A percentile compares a stretch with the other conserved stretches of the same genome.
Evolutionary conservation across 2,113 vertebrate species (phyloP).

Genomic region (Brachypodius melanocephalos): DNA sequence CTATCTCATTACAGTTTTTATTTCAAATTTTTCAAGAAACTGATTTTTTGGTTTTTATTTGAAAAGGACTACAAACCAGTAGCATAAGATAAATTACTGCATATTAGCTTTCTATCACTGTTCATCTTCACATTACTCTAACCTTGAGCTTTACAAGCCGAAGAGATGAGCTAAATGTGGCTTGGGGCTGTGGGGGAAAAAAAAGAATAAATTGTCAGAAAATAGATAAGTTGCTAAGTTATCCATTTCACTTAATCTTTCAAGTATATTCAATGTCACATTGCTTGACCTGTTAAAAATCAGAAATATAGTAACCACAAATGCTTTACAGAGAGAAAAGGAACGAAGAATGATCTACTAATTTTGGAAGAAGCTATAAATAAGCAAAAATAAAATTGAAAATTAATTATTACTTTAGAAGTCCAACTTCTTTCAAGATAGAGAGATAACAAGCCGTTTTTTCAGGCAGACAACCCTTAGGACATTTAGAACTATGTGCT

Average conservation of each 20-base stretch:
- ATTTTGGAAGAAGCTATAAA: background rate
- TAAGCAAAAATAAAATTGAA: background rate
- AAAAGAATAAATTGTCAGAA: background rate
- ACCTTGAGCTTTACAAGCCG: background rate
- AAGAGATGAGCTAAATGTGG: background rate
- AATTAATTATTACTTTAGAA: background rate
- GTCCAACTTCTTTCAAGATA: background rate
- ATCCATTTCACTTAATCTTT: background rate
- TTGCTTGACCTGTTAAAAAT: background rate
- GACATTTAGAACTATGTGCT: background rate
- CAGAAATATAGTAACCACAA: background rate
- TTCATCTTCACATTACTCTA: slow-evolving; percentile 11
- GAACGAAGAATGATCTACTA: background rate
- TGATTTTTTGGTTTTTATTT: background rate
- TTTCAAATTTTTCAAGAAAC: background rate
- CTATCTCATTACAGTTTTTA: background rate
- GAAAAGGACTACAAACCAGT: background rate
- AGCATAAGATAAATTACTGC: background rate
- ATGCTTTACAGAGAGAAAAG: background rate
- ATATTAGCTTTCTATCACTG: background rate
- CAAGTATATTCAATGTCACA: background rate
- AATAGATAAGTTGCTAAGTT: background rate
- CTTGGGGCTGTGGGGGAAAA: background rate
- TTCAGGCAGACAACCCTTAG: background rate
- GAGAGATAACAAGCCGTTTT: background rate